Evolutionary conservation across 1,140 invertebrate genomes (phyloP), one percentile per base, ranked within the genome.

Genomic region (Patella vulgata): DNA sequence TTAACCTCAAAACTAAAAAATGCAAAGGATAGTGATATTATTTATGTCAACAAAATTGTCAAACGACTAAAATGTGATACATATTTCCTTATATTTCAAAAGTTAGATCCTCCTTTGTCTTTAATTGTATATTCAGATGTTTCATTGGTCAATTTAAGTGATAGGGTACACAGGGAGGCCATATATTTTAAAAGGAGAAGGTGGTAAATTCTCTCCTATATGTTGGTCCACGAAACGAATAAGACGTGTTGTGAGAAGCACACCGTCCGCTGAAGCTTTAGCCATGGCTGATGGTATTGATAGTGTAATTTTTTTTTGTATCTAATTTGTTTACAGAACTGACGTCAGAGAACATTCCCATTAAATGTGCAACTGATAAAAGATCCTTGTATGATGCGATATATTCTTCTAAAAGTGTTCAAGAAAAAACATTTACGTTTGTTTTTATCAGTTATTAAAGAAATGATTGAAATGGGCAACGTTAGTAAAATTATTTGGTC

Each of bases 381-480:
- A 14, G 46, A 17, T 68, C 66, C 9, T 43, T 68, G 19, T 39
- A 14, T n/a, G 55, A 64, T 46, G 56, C 60, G 4, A 40, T 64
- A 5, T 28, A 64, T 23, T 68, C 66, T 25, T 59, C 60, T 30
- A 68, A 68, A 25, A 39, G 46, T 46, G 61, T 68, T 4, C 27
- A 54, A 2, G 61, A 68, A 6, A n/a, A 68, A 64, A 60, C 43
- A 56, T 11, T 27, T 68, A 12, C 42, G 54, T 50, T n/a, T 59
- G 17, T 55, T 64, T 44, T 55, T 68, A 11, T 39, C 47, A 27
- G 47, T 56, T 36, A 56, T 68, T 17, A 42, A 42, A 56, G 66
- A 68, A 52, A 23, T 59, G 2, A 50, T 68, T 48, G 5, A 51
- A 44, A 23, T 19, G 21, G 12, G 36, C 14, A 28, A 64, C 40